Evolutionary conservation across 2,888 invertebrate species (phyloP), one percentile per base, ranked within the genome.

Genomic region (Acleris cristana): DNA sequence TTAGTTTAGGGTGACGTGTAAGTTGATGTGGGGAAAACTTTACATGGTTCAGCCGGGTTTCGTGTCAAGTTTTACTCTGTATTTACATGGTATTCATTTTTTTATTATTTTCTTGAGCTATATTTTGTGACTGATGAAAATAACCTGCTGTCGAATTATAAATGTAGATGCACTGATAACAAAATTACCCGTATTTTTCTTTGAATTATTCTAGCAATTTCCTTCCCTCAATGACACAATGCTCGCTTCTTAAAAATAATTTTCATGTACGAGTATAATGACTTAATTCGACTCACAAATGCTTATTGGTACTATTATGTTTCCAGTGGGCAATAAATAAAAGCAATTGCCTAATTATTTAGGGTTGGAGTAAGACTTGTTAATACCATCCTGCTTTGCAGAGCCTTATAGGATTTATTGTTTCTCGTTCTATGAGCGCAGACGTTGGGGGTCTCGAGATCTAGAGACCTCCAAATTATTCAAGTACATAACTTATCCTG

Each of bases 291-390:
- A 65, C 59, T 68, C 59, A 60, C 67, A 74, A 76, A 76, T 74
- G 81, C 86, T 83, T 79, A 80, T 82, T 73, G 79, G 56, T 57
- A 52, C 78, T 79, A 81, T 83, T 84, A 82, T 77, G 76, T 83
- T 84, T 74, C 81, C 76, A 66, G 61, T 52, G 79, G 79, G 80
- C 79, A 79, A 84, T 85, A 87, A 89, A 88, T 80, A 81, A 85
- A 86, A 83, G 82, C 87, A 89, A 90, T 89, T 84, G 82, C 80
- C 82, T 85, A 88, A 90, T 91, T 89, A 87, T 86, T 88, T 85
- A 81, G 83, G 83, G 83, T 75, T 78, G 75, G 74, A 72, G 73
- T 76, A 70, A 72, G 73, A 69, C 75, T 74, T 78, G 81, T 78
- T 82, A 80, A 83, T 83, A 79, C 78, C 83, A 82, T 74, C 77